These are phyloP conservation scores for Poeciliopsis presidionis DNA, from an alignment of 2,797 vertebrate genomes.

Conservation along the genomic window DNA sequence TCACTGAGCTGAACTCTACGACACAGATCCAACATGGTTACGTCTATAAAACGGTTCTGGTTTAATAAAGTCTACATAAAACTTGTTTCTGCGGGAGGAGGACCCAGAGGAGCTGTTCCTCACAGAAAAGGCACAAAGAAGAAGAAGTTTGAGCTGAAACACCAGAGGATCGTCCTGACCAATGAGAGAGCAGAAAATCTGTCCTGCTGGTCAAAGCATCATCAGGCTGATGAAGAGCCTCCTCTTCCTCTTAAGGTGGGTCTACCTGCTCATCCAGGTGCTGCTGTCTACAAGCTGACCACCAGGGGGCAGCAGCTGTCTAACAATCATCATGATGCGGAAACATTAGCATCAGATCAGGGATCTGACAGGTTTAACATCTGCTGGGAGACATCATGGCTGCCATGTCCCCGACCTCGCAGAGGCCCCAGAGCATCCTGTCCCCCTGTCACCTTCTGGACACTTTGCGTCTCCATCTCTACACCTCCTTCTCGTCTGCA, in stretches of 20 bases:
- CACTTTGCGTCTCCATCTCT: conserved; percentile 43
- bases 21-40: not conserved
- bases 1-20: not conserved
- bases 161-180: not conserved
- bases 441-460: conserved; percentile 4
- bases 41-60: not conserved
- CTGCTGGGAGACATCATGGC: conserved; percentile 6
- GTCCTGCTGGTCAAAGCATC: not conserved
- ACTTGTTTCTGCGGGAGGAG: not conserved
- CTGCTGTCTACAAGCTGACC: not conserved
- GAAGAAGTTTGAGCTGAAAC: not conserved
- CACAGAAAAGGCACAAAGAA: not conserved
- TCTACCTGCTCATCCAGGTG: not conserved
- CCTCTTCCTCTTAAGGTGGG: not conserved
- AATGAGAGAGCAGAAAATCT: not conserved
- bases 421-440: not conserved
- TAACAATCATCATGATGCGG: not conserved
- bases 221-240: not conserved
- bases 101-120: not conserved
- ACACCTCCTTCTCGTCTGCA: conserved; percentile 84
- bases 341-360: not conserved
- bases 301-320: not conserved
- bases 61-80: not conserved
- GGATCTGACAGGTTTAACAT: not conserved
- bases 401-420: not conserved